Conservation (phyloP, 1,140 invertebrate species). For the Gryllus bimaculatus region DNA sequence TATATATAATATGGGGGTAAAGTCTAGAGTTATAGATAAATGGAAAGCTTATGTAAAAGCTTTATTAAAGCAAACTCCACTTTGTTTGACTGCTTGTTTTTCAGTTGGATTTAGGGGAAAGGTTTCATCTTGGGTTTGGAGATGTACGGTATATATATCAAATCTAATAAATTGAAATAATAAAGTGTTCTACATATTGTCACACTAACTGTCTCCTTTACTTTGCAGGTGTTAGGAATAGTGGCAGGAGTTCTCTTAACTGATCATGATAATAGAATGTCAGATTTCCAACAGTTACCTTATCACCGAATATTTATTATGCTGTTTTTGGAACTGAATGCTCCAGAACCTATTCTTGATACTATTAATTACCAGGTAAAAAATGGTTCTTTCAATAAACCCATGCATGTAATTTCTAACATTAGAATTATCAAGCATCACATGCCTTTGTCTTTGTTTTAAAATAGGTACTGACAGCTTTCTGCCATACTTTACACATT, state of each 20-base stretch:
- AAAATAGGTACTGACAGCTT: constrained; percentile 66
- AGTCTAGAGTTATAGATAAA: too few species aligned
- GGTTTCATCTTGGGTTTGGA: too few species aligned
- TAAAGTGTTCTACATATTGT: not conserved
- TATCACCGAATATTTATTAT: constrained; percentile 97
- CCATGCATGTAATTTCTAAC: too few species aligned
- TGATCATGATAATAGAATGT: constrained; percentile 78
- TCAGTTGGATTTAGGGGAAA: too few species aligned
- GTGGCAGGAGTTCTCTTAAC: constrained; percentile 88
- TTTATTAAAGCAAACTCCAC: too few species aligned
- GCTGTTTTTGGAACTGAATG: constrained; percentile 92
- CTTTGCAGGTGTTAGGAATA: constrained; percentile 68
- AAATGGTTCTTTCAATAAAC: too few species aligned
- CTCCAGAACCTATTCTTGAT: constrained; percentile 84
- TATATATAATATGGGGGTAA: too few species aligned
- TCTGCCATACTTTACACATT: constrained; percentile 85
- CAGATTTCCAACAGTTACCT: constrained; percentile 91
- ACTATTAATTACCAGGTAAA: constrained; percentile 76
- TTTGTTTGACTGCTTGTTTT: too few species aligned
- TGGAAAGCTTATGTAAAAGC: too few species aligned
- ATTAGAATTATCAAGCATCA: too few species aligned
- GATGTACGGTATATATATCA: not conserved
- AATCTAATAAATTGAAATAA: not conserved
- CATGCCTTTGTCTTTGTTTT: too few species aligned
- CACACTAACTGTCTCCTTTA: not conserved